phyloP scores from a whole-genome alignment of 2,113 vertebrate species.

The Lasiurus borealis region DNA sequence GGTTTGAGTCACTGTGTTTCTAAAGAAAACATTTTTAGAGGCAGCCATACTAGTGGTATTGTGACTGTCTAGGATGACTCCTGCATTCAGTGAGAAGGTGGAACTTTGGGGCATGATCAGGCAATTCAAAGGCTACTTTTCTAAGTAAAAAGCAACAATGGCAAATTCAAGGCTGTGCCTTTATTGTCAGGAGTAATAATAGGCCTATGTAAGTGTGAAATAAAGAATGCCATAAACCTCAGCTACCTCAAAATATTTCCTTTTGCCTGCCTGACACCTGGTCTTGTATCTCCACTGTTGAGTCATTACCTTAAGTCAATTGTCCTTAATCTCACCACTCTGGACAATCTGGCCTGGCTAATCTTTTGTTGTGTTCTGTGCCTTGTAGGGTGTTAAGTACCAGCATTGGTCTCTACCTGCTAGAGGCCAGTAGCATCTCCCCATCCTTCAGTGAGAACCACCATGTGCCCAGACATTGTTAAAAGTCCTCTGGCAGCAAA shows the following conservation, averaged over 20 bases:
- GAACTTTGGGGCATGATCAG: not conserved
- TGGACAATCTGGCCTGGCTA: not conserved
- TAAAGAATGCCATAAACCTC: not conserved
- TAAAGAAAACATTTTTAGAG: not conserved
- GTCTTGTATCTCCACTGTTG: not conserved
- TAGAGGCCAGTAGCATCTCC: not conserved
- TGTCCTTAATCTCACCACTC: not conserved
- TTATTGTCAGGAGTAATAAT: not conserved
- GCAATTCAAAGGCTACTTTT: conserved; percentile 23
- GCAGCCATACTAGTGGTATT: not conserved
- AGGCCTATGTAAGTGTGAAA: not conserved
- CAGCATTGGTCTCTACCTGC: not conserved
- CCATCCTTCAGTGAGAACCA: not conserved
- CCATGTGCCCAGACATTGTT: not conserved
- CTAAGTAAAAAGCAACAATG: not conserved
- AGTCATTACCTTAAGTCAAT: conserved; percentile 2
- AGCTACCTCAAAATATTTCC: not conserved
- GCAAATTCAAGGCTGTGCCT: not conserved
- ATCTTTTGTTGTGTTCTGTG: not conserved
- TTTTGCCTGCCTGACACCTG: not conserved
- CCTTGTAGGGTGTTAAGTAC: not conserved
- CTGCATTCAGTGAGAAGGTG: not conserved
- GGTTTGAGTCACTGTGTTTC: not conserved
- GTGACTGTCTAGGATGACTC: not conserved
- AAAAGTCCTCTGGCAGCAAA: not conserved